These are phyloP conservation scores for Passer domesticus DNA, from an alignment of 2,113 vertebrate genomes.

Conservation along the genomic window DNA sequence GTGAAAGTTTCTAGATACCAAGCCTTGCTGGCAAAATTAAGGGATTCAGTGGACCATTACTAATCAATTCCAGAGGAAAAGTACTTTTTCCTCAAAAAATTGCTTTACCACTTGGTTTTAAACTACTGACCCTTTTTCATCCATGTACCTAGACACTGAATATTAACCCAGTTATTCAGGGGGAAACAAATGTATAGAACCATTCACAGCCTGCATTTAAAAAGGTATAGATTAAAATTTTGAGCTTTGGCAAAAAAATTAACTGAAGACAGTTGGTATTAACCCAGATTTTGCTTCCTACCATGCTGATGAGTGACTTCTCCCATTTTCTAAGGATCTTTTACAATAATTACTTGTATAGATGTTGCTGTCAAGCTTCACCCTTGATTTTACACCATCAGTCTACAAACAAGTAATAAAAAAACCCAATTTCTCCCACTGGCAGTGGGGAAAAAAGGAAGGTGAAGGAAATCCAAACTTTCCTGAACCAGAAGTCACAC, in stretches of 20 bases:
- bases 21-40: neutral
- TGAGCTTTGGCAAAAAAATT: neutral
- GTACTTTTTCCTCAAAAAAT: neutral
- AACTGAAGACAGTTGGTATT: neutral
- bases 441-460: neutral
- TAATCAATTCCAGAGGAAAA: neutral
- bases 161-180: neutral
- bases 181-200: neutral
- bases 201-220: neutral
- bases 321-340: neutral
- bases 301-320: neutral
- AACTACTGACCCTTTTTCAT: neutral
- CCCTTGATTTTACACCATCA: neutral
- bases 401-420: neutral
- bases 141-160: neutral
- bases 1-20: neutral
- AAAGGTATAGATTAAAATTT: neutral
- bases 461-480: neutral
- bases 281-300: neutral
- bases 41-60: neutral
- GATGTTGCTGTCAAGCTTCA: neutral
- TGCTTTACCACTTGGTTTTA: neutral
- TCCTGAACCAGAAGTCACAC: neutral
- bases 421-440: fast-evolving
- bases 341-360: neutral